Evolutionary conservation across 2,888 invertebrate species (phyloP), one percentile per base, ranked within the genome.

Genomic region (Endotricha flammealis): DNA sequence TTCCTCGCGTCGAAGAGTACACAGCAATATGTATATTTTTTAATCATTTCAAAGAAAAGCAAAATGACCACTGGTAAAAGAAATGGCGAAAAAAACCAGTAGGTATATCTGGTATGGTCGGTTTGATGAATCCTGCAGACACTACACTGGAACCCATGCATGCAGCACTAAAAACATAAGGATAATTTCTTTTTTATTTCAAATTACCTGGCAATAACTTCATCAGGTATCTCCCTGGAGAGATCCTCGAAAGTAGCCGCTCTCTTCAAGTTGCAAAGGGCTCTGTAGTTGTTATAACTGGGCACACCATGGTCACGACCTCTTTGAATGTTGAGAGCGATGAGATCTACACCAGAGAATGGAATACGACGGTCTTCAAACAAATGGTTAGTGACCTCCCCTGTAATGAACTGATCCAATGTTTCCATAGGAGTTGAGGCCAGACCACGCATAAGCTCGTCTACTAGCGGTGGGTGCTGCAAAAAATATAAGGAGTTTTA

Each of bases 361-460:
- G 96, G 96, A 46, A 95, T 92, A 45, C 92, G 91, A 9, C 92
- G 89, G 63, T 96, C 94, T 73, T 98, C 97, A 69, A 98, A 98
- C 36, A 98, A 83, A 76, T 98, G 98, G 77, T 98, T 97, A 5
- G 96, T 96, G 1, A 97, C 95, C 87, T 97, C 97, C 0, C 95
- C 95, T 0, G 97, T 96, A 52, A 97, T 94, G 69, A 97, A 96
- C 70, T 96, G 96, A 80, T 97, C 97, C 32, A 97, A 80, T 1
- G 94, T 95, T 76, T 97, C 97, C 94, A 97, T 96, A 0, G 96
- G 96, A 0, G 95, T 95, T 0, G 95, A 93, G 0, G 95, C 88
- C 6, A 97, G 79, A 17, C 97, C 97, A 33, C 97, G 90, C 41
- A 92, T 89, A 29, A 97, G 91, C 69, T 96, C 95, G 71, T 97